A percentile compares a stretch with the other conserved stretches of the same genome.
These are phyloP conservation scores for Parascotia fuliginaria DNA, from an alignment of 2,888 invertebrate species.

Conservation along the genomic window DNA sequence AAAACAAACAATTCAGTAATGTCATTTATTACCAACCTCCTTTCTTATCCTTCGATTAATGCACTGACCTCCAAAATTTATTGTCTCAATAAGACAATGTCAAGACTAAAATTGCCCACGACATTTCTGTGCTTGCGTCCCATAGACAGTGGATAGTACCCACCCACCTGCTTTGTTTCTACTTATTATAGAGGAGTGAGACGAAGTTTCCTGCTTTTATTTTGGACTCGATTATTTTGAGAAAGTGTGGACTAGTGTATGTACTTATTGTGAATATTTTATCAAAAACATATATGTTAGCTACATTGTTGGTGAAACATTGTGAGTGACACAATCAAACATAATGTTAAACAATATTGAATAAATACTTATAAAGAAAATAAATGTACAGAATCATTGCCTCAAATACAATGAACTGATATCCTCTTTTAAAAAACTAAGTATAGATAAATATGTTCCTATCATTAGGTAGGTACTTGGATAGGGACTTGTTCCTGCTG, in stretches of 20 bases:
- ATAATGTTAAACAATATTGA: no score
- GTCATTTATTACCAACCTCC: constrained; percentile 11
- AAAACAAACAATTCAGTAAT: constrained; percentile 15
- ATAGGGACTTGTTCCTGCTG: no score
- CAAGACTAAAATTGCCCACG: constrained; percentile 42
- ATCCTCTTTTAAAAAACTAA: no score
- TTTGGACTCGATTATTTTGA: background rate
- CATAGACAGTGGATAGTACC: background rate
- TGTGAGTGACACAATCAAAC: no score
- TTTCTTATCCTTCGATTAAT: constrained; percentile 16
- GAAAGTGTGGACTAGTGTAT: background rate
- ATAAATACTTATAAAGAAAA: no score
- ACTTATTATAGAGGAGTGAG: background rate
- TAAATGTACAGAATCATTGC: no score
- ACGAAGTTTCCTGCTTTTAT: background rate
- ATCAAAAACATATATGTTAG: no score
- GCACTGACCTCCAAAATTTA: constrained; percentile 6
- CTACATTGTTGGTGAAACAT: no score
- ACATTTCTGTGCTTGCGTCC: constrained; percentile 1
- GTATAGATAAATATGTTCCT: no score
- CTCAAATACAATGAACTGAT: no score
- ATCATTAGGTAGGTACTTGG: no score
- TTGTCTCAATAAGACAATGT: constrained; percentile 42
- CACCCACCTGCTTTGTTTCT: constrained; percentile 40
- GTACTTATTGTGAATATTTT: no score